These are phyloP conservation scores for Pimpla rufipes DNA, from an alignment of 2,888 invertebrate species.

Conservation along the genomic window DNA sequence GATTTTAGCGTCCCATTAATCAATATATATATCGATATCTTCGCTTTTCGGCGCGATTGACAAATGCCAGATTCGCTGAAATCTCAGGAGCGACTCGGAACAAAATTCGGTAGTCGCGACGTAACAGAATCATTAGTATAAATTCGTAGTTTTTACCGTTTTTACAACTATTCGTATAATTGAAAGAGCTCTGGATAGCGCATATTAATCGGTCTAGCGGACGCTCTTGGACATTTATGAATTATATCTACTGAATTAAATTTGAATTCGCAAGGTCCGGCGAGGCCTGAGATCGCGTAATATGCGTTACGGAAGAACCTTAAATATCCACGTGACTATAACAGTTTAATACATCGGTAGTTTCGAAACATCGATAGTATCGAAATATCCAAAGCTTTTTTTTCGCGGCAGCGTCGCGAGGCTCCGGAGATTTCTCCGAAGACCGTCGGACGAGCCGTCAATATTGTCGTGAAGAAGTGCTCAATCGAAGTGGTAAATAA, in stretches of 20 bases:
- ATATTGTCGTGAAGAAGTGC: conserved; percentile 33
- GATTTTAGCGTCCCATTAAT: neutral
- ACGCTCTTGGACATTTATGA: neutral
- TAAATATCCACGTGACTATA: conserved; percentile 14
- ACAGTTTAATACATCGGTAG: neutral
- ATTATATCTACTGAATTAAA: neutral
- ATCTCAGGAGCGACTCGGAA: neutral
- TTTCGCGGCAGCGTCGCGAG: neutral
- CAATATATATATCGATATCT: neutral
- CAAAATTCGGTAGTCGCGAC: neutral
- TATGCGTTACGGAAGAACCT: neutral
- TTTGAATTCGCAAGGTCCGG: neutral
- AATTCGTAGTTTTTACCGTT: conserved; percentile 1
- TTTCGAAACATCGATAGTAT: no score
- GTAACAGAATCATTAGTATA: neutral
- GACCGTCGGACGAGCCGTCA: conserved; percentile 11
- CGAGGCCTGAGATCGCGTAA: neutral
- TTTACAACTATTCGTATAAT: neutral
- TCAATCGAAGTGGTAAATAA: conserved; percentile 45
- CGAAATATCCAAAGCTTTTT: no score
- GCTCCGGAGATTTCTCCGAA: conserved; percentile 11
- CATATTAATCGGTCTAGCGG: neutral
- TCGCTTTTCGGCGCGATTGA: conserved; percentile 12
- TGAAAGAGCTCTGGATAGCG: neutral
- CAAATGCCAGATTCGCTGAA: neutral